Percentiles rank a stretch among this genome's conserved stretches.
phyloP scores from a whole-genome alignment of 2,113 vertebrate genomes.

The Cheirogaleus medius region DNA sequence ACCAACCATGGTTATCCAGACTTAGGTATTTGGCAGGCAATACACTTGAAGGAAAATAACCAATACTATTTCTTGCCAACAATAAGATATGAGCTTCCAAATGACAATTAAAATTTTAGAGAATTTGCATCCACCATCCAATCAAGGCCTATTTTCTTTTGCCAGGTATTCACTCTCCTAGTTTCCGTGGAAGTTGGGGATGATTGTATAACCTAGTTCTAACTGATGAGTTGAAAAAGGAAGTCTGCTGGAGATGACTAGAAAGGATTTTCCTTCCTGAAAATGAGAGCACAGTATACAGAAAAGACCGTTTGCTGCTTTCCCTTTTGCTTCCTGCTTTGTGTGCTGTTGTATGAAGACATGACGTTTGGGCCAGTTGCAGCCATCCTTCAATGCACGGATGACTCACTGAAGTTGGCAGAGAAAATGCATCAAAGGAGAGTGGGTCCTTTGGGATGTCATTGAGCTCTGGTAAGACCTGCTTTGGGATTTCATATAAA shows the following conservation, averaged over 20 bases:
- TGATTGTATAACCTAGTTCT: neutral
- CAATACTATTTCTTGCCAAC: neutral
- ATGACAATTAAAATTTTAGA: neutral
- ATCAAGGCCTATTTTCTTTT: neutral
- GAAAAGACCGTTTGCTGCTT: neutral
- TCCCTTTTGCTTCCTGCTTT: neutral
- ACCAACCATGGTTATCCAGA: neutral
- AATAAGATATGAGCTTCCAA: neutral
- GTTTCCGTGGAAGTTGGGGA: neutral
- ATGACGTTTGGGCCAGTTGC: neutral
- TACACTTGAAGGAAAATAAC: neutral
- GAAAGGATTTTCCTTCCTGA: constrained; percentile 14
- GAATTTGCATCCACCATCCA: neutral
- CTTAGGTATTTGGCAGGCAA: neutral
- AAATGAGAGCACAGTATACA: neutral
- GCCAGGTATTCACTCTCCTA: neutral
- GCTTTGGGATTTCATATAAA: neutral
- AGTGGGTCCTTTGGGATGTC: neutral
- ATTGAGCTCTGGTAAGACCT: neutral
- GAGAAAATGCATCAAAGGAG: neutral
- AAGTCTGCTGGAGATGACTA: neutral
- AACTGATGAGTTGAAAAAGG: neutral
- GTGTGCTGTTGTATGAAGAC: neutral
- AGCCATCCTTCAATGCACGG: neutral
- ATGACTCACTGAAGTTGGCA: neutral